Evolutionary conservation across 1,140 invertebrate species (phyloP).

Genomic region (Scaptomyza montana): DNA sequence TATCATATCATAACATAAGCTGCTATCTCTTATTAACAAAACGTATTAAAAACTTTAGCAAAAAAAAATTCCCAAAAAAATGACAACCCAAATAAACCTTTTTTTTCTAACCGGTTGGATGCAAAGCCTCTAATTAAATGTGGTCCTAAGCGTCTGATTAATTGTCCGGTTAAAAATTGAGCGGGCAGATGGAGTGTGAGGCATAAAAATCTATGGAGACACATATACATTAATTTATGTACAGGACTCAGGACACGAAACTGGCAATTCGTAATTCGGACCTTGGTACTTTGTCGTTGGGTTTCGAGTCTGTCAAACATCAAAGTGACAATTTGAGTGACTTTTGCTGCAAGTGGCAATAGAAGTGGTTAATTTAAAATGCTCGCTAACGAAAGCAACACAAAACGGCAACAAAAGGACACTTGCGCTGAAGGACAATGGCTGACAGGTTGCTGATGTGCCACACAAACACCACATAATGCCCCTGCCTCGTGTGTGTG

Average conservation of each 20-base stretch:
- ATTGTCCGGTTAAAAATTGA: constrained; percentile 69
- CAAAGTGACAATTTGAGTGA: constrained; percentile 82
- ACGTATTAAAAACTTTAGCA: too few species aligned
- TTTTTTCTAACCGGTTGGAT: constrained; percentile 18
- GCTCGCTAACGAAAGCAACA: constrained; percentile 18
- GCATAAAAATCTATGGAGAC: constrained; percentile 59
- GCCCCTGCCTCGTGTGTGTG: constrained; percentile 5
- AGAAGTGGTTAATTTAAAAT: constrained; percentile 72
- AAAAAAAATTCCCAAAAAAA: neutral
- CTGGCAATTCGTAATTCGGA: neutral
- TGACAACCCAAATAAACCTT: constrained; percentile 30
- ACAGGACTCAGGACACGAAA: constrained; percentile 5
- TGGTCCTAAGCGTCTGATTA: constrained; percentile 71
- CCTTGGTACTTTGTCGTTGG: neutral
- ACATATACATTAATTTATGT: constrained; percentile 40
- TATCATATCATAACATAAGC: constrained; percentile 3
- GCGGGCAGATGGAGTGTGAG: constrained; percentile 17
- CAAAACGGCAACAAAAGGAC: constrained; percentile 67
- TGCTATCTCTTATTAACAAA: neutral
- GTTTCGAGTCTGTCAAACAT: constrained; percentile 61
- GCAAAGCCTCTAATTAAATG: constrained; percentile 70
- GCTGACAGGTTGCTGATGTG: constrained; percentile 58
- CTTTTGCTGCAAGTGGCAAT: constrained; percentile 59
- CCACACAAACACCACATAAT: constrained; percentile 13
- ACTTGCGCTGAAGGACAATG: constrained; percentile 76